Conservation (phyloP, 2,888 invertebrate species). For the Globia sparganii region DNA sequence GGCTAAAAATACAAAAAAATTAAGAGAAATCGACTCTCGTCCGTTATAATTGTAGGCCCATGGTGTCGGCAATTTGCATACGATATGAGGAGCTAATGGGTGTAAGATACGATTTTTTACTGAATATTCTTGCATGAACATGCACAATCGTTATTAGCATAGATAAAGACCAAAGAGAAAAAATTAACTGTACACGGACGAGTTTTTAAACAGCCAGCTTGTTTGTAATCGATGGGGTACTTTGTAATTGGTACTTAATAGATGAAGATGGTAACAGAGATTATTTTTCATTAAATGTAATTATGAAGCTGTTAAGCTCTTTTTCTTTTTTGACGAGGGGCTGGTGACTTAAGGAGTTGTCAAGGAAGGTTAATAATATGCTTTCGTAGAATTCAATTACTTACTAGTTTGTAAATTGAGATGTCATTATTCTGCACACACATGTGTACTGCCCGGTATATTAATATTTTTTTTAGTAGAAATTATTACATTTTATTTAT, state of each 20-base stretch:
- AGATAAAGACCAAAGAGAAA: slow-evolving; percentile 80
- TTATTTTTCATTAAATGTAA: slow-evolving; percentile 58
- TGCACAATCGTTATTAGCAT: slow-evolving; percentile 83
- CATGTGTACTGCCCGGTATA: not conserved
- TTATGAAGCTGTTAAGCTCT: slow-evolving; percentile 43
- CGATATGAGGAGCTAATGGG: slow-evolving; percentile 87
- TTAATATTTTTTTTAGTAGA: not conserved
- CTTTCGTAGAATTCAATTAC: slow-evolving; percentile 21
- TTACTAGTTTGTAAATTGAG: slow-evolving; percentile 15
- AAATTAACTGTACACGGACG: slow-evolving; percentile 67
- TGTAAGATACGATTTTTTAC: slow-evolving; percentile 83
- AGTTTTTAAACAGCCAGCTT: slow-evolving; percentile 63
- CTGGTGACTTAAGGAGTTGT: slow-evolving; percentile 15
- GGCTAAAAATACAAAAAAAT: slow-evolving; percentile 73
- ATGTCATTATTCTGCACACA: not conserved
- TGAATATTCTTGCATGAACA: slow-evolving; percentile 81
- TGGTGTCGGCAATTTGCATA: slow-evolving; percentile 86
- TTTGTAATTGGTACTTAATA: slow-evolving; percentile 59
- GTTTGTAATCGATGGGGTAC: slow-evolving; percentile 58
- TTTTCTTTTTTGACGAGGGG: slow-evolving; percentile 6
- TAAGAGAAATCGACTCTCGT: slow-evolving; percentile 78
- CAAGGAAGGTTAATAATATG: slow-evolving; percentile 7
- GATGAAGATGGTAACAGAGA: slow-evolving; percentile 52
- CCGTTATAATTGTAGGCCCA: slow-evolving; percentile 80
- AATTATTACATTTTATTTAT: not conserved